phyloP scores from a whole-genome alignment of 2,797 vertebrate genomes.

The Halcyon badia region DNA sequence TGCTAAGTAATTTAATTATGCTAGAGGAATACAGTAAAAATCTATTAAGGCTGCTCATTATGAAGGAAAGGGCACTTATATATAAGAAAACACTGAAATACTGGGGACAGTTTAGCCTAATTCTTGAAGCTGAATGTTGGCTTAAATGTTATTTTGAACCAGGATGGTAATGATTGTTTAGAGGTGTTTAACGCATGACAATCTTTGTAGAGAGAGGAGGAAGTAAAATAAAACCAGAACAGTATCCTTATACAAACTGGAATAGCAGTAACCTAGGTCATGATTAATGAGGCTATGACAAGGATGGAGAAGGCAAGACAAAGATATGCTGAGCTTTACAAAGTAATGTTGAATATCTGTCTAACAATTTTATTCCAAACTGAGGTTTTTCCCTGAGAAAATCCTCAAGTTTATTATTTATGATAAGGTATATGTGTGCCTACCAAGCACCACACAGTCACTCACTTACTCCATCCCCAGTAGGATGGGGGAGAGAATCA shows the following conservation, averaged over 20 bases:
- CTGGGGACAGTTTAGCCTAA: background rate
- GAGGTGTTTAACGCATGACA: background rate
- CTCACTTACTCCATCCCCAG: background rate
- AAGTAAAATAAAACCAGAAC: background rate
- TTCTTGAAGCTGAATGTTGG: background rate
- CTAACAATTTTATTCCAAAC: background rate
- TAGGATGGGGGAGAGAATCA: background rate
- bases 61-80: background rate
- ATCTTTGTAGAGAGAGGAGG: background rate
- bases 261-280: background rate
- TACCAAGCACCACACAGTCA: no score
- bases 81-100: background rate
- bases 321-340: background rate
- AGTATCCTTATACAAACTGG: background rate
- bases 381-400: background rate
- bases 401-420: background rate
- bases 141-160: background rate
- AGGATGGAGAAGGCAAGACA: background rate
- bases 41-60: background rate
- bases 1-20: conserved; percentile 17
- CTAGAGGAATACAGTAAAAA: background rate
- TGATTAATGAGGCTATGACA: background rate
- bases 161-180: background rate
- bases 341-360: background rate
- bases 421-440: background rate